Percentiles rank a stretch among this genome's conserved stretches.
These are phyloP conservation scores for Epinephelus fuscoguttatus DNA, from an alignment of 2,113 vertebrate species.

Conservation along the genomic window DNA sequence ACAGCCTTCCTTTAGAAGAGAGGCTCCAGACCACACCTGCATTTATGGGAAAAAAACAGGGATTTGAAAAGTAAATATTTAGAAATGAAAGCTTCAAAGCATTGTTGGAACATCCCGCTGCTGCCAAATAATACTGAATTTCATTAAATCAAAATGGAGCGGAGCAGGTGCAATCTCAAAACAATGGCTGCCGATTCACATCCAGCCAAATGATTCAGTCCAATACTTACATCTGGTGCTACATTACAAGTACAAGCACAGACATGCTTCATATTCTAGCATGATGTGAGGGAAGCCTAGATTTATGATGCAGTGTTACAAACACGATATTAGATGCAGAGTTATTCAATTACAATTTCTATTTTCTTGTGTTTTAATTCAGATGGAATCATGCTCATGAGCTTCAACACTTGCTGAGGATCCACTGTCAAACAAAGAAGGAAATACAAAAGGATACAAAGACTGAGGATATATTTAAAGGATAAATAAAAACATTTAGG, in stretches of 20 bases:
- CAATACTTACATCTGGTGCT: slow-evolving; percentile 60
- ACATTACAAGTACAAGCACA: slow-evolving; percentile 23
- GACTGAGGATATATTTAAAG: slow-evolving; percentile 21
- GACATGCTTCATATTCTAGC: slow-evolving; percentile 25
- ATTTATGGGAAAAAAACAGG: slow-evolving; percentile 54
- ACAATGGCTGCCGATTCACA: slow-evolving; percentile 51
- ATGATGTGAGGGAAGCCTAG: slow-evolving; percentile 7
- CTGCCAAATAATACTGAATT: slow-evolving; percentile 63
- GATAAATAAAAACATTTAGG: background rate
- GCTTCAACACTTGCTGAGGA: slow-evolving; percentile 33
- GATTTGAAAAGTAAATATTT: slow-evolving; percentile 74
- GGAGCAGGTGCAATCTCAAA: slow-evolving; percentile 70
- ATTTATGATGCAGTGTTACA: background rate
- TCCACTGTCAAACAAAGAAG: slow-evolving; percentile 10
- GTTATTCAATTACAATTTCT: slow-evolving; percentile 28
- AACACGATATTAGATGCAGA: slow-evolving; percentile 4
- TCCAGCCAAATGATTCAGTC: slow-evolving; percentile 21
- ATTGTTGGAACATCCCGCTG: slow-evolving; percentile 40
- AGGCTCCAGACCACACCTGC: slow-evolving; percentile 67
- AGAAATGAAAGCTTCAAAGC: slow-evolving; percentile 67
- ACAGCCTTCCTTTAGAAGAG: slow-evolving; percentile 50
- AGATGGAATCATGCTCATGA: slow-evolving; percentile 54
- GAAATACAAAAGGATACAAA: slow-evolving; percentile 21
- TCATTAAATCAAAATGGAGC: slow-evolving; percentile 54
- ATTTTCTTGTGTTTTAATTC: slow-evolving; percentile 49